Base-by-base conservation (phyloP, 2,113 vertebrate genomes). In the Lota lota region DNA sequence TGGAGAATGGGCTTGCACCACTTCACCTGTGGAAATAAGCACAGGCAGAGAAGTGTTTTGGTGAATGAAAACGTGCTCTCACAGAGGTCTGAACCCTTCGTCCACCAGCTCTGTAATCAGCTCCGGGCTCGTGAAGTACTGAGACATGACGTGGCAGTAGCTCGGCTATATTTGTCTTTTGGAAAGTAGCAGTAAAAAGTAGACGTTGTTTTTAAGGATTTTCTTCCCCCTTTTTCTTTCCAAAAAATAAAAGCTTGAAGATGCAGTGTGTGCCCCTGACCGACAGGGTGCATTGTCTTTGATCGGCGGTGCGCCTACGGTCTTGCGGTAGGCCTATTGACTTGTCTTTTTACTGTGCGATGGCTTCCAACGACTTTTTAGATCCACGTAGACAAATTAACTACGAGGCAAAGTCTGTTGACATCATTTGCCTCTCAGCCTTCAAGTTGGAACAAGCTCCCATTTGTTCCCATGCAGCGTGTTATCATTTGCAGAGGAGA, bases 71-170 rank as follows among this genome's bases (percentile, higher is more conserved):
- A 47, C 36, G 7, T 6, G 6, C 3, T 1, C 40, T 79, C 69
- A 22, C 62, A 64, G 62, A 18, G 73, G 75, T 64, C 69, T 77
- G 80, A 82, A 79, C 79, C n/a, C 53, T 56, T 0, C 72, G 66
- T 74, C 57, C 21, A 53, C 40, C 40, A 66, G 56, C 63, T 59
- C 58, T 20, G 22, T 21, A 24, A 22, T 75, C 73, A 72, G 79
- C 79, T 82, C 47, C 68, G 47, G 67, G 71, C 73, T 53, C 33
- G 7, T 71, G 66, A 75, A 83, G 77, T 73, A 68, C 83, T 77
- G 74, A 77, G 77, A 67, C 83, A 89, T 92, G 91, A 92, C 90
- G 90, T 92, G 92, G 91, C 91, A 75, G 80, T 70, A 73, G 83
- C 64, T 76, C 33, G 72, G 73, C 89, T 93, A 90, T 89, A 87